These are phyloP conservation scores for Psephotus haematonotus DNA, from an alignment of 2,113 vertebrate genomes.

Conservation along the genomic window DNA sequence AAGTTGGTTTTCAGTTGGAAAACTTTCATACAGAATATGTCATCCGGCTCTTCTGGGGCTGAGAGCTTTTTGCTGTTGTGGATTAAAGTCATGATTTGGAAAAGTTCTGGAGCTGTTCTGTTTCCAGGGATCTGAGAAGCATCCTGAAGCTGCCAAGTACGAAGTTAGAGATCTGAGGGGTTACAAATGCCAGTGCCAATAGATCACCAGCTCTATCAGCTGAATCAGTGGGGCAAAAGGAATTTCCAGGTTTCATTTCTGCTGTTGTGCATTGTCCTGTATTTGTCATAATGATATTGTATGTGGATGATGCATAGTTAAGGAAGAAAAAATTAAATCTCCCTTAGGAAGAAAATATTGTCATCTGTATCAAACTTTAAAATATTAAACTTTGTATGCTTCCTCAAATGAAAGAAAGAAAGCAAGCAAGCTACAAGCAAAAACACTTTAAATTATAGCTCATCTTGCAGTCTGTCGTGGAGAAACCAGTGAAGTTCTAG, in stretches of 20 bases:
- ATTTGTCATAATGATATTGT: neutral
- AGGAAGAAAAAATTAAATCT: neutral
- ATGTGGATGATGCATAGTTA: neutral
- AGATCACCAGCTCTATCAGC: neutral
- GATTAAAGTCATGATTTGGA: neutral
- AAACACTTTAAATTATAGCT: neutral
- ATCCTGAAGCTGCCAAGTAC: neutral
- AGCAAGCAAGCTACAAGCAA: neutral
- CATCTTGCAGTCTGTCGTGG: neutral
- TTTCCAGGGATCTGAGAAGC: neutral
- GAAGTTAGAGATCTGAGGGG: neutral
- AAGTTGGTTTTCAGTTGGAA: neutral
- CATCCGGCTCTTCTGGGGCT: neutral
- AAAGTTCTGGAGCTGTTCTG: neutral
- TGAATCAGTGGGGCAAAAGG: neutral
- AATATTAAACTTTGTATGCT: neutral
- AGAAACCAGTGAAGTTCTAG: neutral
- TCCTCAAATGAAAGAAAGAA: neutral
- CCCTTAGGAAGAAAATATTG: neutral
- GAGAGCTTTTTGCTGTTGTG: neutral
- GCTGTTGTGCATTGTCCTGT: neutral
- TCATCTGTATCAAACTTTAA: neutral
- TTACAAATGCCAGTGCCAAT: fast-evolving
- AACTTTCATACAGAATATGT: neutral
- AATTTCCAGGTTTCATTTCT: neutral